phyloP scores from a whole-genome alignment of 64 coral and sea anemone genomes.

The Montipora efflorescens region DNA sequence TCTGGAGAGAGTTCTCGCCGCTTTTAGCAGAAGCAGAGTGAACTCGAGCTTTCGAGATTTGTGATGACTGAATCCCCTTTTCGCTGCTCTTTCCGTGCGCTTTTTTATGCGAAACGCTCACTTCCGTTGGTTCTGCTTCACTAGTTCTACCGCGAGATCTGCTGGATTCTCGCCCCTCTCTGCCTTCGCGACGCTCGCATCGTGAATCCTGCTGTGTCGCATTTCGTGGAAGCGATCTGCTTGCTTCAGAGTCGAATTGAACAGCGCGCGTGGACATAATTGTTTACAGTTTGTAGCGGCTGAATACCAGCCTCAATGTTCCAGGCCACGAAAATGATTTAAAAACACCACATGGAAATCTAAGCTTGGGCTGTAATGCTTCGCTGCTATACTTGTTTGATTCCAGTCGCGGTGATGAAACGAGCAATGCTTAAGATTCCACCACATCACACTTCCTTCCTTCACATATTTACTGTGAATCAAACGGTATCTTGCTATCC shows the following conservation, averaged over 20 bases:
- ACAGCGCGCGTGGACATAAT: slow-evolving; percentile 86
- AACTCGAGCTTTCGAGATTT: slow-evolving; percentile 62
- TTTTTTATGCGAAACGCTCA: slow-evolving; percentile 65
- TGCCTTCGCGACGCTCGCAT: slow-evolving; percentile 67
- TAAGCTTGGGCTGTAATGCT: slow-evolving; percentile 11
- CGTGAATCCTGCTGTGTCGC: slow-evolving; percentile 59
- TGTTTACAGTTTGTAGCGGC: slow-evolving; percentile 24
- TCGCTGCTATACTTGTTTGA: neutral
- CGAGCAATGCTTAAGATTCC: slow-evolving; percentile 44
- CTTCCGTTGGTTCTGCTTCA: slow-evolving; percentile 92
- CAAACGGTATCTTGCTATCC: neutral
- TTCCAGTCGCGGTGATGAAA: neutral
- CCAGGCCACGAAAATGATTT: slow-evolving; percentile 33
- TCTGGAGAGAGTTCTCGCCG: slow-evolving; percentile 11
- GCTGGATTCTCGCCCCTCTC: slow-evolving; percentile 59
- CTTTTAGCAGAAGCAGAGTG: slow-evolving; percentile 49
- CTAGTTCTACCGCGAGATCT: slow-evolving; percentile 65
- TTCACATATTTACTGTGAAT: slow-evolving; percentile 33
- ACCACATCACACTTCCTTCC: slow-evolving; percentile 36
- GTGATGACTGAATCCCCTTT: slow-evolving; percentile 58
- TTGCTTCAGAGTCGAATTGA: slow-evolving; percentile 73
- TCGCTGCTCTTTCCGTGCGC: slow-evolving; percentile 67
- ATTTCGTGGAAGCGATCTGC: slow-evolving; percentile 62
- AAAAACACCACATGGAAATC: slow-evolving; percentile 58
- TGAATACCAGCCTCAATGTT: slow-evolving; percentile 49